Percentiles rank a stretch among this genome's conserved stretches.
Evolutionary conservation across 2,113 vertebrate species (phyloP).

Genomic region (Grammomys dolichurus): DNA sequence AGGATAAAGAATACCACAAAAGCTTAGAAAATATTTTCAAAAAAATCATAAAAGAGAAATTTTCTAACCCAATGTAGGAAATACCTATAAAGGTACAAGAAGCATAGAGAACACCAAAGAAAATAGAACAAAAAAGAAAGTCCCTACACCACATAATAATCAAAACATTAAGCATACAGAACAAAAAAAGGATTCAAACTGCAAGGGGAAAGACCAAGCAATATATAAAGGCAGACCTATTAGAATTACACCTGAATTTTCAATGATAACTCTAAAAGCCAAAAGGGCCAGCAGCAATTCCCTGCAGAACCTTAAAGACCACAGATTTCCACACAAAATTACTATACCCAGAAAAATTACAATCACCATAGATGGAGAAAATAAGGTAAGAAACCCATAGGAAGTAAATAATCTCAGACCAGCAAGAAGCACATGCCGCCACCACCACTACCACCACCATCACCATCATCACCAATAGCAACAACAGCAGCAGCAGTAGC

Average conservation of each 20-base stretch:
- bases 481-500: background rate
- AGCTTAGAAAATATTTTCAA: background rate
- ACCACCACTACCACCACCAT: accelerated
- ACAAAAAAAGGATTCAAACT: background rate
- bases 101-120: background rate
- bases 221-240: background rate
- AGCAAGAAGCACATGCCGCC: background rate
- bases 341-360: background rate
- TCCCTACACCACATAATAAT: background rate
- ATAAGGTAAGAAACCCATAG: background rate
- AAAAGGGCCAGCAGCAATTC: background rate
- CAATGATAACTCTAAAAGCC: background rate
- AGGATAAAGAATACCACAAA: background rate
- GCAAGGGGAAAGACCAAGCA: background rate
- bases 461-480: accelerated
- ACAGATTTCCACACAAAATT: no score
- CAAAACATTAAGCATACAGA: background rate
- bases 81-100: background rate
- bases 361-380: background rate
- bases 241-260: background rate
- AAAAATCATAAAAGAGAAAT: background rate
- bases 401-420: background rate
- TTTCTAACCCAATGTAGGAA: background rate
- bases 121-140: background rate
- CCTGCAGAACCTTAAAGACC: background rate